Conservation (phyloP, 2,888 invertebrate species). For the Pyrochroa serraticornis region DNA sequence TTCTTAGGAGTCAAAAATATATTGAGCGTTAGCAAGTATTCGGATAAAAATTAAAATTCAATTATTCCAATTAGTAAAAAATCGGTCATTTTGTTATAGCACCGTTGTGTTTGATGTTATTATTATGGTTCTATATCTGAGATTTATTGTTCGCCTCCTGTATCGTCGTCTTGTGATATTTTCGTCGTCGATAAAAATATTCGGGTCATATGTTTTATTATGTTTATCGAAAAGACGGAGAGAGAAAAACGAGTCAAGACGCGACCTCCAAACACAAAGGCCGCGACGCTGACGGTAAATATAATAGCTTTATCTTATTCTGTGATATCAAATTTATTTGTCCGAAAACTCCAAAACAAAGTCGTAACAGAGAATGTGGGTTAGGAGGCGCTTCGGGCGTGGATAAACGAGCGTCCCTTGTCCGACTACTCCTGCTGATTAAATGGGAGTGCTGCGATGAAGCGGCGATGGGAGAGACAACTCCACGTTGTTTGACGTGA, state of each 20-base stretch:
- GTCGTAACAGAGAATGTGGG: constrained; percentile 50
- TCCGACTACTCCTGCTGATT: constrained; percentile 31
- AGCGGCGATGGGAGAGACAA: constrained; percentile 7
- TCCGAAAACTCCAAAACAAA: constrained; percentile 48
- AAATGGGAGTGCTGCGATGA: constrained; percentile 18
- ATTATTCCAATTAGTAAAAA: no score
- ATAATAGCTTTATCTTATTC: constrained; percentile 23
- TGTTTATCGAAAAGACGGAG: background rate
- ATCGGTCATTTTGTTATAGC: no score
- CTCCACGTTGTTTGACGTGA: constrained; percentile 14
- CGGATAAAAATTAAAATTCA: no score
- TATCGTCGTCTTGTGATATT: no score
- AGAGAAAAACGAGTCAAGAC: background rate
- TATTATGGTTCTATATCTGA: no score
- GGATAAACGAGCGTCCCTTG: constrained; percentile 33
- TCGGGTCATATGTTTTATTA: constrained; percentile 2
- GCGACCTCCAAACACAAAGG: background rate
- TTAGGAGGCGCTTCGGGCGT: constrained; percentile 37
- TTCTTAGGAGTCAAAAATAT: no score
- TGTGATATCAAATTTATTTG: constrained; percentile 46
- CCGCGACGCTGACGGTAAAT: constrained; percentile 14
- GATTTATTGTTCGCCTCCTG: no score
- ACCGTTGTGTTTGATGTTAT: no score
- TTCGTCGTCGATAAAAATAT: background rate
- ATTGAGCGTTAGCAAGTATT: no score